Base-by-base conservation (phyloP, 2,113 vertebrate genomes). In the Catharus minimus region DNA sequence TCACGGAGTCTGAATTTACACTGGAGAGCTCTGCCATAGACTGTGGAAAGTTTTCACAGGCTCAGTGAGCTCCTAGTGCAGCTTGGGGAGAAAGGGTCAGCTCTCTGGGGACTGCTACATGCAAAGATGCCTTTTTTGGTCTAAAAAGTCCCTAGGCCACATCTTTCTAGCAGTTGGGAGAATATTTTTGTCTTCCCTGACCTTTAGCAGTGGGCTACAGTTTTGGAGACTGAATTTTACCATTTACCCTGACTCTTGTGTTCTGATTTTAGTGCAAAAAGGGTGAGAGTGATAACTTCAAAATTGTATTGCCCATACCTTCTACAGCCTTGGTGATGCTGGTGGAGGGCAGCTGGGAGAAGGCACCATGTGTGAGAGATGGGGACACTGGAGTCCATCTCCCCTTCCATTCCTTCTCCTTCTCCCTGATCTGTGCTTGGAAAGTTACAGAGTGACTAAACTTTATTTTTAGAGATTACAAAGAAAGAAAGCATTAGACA, bases 391-490 rank as follows among this genome's bases (percentile, higher is more conserved):
- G 30, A 52, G 32, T 20, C 21, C 53, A 12, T 65, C 36, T 76
- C 26, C 57, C 28, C 7, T 86, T 79, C 50, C 1, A 0, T 86
- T 86, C 65, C 12, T 62, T 82, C 55, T 92, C 47, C 50, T 18
- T 74, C 44, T 90, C 65, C 32, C 61, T 77, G 50, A 38, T 91
- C 57, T 13, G 12, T 30, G 8, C 82, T 94, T 88, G 88, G 88
- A 93, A 95, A 86, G 69, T 92, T 93, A 82, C 73, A 66, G 74
- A 75, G 18, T 92, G 86, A 95, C 77, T 90, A 84, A 95, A 79
- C 41, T 71, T 83, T 94, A 96, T 94, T 95, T 96, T 92, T 92
- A 95, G 93, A 33, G 43, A 86, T 95, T 92, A 79, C 83, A 85
- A 88, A 90, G 79, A 88, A 95, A 90, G 88, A 64, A 95, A 57